Evolutionary conservation across 2,797 vertebrate genomes (phyloP).

Genomic region (Parauchenoglanis punctatus): DNA sequence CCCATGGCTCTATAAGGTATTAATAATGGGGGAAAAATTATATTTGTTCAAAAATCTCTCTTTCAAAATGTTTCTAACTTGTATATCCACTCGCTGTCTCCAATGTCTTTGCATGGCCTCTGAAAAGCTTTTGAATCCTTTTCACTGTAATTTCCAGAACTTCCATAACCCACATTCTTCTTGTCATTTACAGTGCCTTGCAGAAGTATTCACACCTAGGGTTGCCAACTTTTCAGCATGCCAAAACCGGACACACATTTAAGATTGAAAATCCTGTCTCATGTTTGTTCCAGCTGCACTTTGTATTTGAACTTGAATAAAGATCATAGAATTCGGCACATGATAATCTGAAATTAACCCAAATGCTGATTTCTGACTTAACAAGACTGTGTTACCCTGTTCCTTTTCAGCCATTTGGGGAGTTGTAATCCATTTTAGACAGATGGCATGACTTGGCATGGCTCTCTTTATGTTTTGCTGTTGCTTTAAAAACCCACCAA

Average conservation of each 20-base stretch:
- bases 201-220: not conserved
- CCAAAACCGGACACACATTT: not conserved
- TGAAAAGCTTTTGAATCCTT: not conserved
- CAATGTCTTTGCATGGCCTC: not conserved
- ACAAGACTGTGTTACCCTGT: not conserved
- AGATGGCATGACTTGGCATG: not conserved
- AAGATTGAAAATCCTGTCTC: not conserved
- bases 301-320: not conserved
- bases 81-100: not conserved
- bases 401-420: not conserved
- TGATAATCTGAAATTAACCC: not conserved
- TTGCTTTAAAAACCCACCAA: not conserved
- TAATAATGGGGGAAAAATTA: not conserved
- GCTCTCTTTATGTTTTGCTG: not conserved
- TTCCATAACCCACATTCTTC: not conserved
- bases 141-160: not conserved
- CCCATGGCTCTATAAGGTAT: conserved; percentile 28
- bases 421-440: not conserved
- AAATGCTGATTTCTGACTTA: not conserved
- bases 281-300: not conserved
- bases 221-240: not conserved
- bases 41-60: not conserved
- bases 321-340: not conserved
- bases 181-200: not conserved
- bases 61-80: not conserved